Evolutionary conservation across 2,888 invertebrate genomes (phyloP), one percentile per base, ranked within the genome.

Genomic region (Clanis bilineata): DNA sequence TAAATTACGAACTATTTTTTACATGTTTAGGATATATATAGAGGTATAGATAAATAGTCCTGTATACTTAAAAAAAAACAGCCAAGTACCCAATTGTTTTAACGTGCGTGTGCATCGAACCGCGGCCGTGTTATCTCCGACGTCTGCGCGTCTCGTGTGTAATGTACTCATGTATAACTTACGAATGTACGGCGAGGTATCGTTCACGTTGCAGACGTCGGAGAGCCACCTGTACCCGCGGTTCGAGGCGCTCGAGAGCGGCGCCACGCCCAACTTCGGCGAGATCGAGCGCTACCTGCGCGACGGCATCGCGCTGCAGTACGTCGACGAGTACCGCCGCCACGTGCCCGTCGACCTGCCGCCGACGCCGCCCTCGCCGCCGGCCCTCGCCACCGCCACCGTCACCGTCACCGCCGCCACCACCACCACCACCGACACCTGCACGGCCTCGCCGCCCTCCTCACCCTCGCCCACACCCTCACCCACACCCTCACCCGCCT

Each of bases 211-310:
- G 80, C 89, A 87, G 89, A 74, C 78, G 71, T 70, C 76, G 76
- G 87, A 86, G 77, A 71, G 85, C 69, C 89, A 93, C 85, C 86
- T 93, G 77, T 90, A 79, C 77, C 93, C 93, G 74, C 81, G 83
- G 67, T 93, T 93, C 85, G 78, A 74, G 64, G 93, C 92, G 83
- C 83, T 94, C 64, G 93, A 93, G 86, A 64, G 57, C 71, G 93
- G 90, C 69, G 84, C 65, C 70, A 84, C 90, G 78, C 90, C 86
- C 79, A 86, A 79, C 82, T 85, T 73, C 80, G 83, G 76, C 64
- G 90, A 90, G 73, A 80, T 90, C 62, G 66, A 74, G 75, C 76
- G 73, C 71, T 85, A 84, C 80, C 82, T 87, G 74, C 84, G 84
- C 73, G 82, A 84, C 84, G 88, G 88, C 76, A 83, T 90, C 83